Conservation (phyloP, 2,113 vertebrate genomes). For the Chrysemys picta region DNA sequence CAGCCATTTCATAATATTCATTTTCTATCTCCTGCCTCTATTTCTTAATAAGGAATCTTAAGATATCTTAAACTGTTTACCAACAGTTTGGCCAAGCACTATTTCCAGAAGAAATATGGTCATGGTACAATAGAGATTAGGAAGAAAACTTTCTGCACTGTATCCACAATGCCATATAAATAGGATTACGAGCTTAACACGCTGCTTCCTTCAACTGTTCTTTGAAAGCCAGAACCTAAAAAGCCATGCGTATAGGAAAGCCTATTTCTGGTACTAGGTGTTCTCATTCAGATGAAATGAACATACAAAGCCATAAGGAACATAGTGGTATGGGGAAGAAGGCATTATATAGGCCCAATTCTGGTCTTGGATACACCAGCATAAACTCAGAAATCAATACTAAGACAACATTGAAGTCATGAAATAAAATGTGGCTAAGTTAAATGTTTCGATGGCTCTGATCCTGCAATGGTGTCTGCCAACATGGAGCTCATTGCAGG, state of each 20-base stretch:
- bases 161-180: not conserved
- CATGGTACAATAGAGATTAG: not conserved
- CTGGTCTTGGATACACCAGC: not conserved
- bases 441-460: not conserved
- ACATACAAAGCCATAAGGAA: not conserved
- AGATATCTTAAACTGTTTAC: not conserved
- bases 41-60: not conserved
- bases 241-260: no score
- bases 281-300: not conserved
- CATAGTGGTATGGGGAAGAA: not conserved
- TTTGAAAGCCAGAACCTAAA: not conserved
- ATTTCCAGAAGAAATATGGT: not conserved
- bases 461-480: not conserved
- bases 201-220: not conserved
- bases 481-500: not conserved
- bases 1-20: fast-evolving
- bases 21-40: fast-evolving
- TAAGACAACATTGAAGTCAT: not conserved
- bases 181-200: not conserved
- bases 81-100: not conserved
- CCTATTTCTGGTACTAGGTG: no score
- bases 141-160: fast-evolving
- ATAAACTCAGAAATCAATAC: not conserved
- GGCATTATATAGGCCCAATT: not conserved
- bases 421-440: not conserved